Percentiles rank a stretch among this genome's conserved stretches.
Evolutionary conservation across 2,113 vertebrate genomes (phyloP).

Genomic region (Calypte anna): DNA sequence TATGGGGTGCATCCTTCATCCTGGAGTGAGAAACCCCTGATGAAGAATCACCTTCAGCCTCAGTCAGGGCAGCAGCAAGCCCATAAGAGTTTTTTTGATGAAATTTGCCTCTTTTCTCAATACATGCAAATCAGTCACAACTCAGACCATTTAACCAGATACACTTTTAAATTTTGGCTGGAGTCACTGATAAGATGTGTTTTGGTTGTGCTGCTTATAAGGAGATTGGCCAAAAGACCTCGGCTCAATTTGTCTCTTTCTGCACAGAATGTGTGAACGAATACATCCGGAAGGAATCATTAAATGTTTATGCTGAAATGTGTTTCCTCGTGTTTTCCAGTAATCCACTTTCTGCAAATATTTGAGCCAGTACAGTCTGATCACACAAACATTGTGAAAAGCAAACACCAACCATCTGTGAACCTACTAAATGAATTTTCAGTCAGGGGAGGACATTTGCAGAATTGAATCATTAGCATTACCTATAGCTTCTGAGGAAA

Average conservation of each 20-base stretch:
- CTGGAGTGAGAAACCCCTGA: neutral
- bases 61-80: neutral
- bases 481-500: neutral
- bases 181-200: neutral
- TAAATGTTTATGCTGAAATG: neutral
- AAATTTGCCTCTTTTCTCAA: neutral
- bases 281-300: neutral
- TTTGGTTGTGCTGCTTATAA: neutral
- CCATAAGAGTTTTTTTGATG: neutral
- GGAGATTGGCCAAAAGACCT: neutral
- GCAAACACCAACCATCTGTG: neutral
- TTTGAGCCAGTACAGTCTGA: conserved; percentile 25
- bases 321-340: conserved; percentile 17
- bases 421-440: neutral
- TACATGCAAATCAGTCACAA: rapidly evolving
- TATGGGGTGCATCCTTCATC: rapidly evolving
- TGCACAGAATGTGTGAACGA: neutral
- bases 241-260: neutral
- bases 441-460: neutral
- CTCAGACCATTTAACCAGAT: neutral
- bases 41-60: neutral
- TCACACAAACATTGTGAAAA: conserved; percentile 10
- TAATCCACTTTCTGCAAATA: conserved; percentile 29
- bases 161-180: neutral
- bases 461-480: neutral